Base-by-base conservation (phyloP, 2,113 vertebrate species). In the Chaetodon auriga region DNA sequence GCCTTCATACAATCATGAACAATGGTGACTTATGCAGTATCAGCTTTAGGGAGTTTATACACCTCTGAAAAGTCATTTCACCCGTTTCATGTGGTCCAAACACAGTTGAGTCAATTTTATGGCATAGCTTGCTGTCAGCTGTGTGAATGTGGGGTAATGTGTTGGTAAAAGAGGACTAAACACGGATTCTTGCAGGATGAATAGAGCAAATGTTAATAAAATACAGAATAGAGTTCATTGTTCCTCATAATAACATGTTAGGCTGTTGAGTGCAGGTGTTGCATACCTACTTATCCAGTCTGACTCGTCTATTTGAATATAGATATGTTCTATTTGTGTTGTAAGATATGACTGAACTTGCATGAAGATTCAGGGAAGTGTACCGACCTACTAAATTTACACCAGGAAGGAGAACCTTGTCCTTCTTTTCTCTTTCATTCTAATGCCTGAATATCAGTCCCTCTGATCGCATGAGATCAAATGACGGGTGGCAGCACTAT, bases 381-480 rank as follows among this genome's bases (percentile, higher is more conserved):
- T 23, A 6, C 7, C 74, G 23, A 25, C n/a, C 64, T 55, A 77
- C 16, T 57, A 79, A 68, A 70, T 57, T n/a, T 21, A 70, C 58
- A 77, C 21, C 55, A 53, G 62, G 18, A 64, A 65, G 81, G 30
- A 64, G 36, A 30, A 54, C 41, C 14, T 25, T 54, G 13, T 62
- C 48, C 30, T 60, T 66, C 38, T 64, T 41, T 35, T 21, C 8
- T 7, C 36, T 5, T 51, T 65, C 23, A 45, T 54, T 57, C 43
- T 63, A 68, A 60, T 71, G n/a, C 18, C 35, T 63, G 14, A 76
- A 49, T 57, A 73, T 60, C 76, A 76, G 19, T 30, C 7, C 25
- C 35, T 68, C 23, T 70, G 61, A 82, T 76, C 4, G 9, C 9
- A 11, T 76, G 43, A 82, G 87, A 81, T 84, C 64, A 84, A 90